These are phyloP conservation scores for Dendroctonus valens DNA, from an alignment of 1,140 invertebrate species.

Conservation along the genomic window DNA sequence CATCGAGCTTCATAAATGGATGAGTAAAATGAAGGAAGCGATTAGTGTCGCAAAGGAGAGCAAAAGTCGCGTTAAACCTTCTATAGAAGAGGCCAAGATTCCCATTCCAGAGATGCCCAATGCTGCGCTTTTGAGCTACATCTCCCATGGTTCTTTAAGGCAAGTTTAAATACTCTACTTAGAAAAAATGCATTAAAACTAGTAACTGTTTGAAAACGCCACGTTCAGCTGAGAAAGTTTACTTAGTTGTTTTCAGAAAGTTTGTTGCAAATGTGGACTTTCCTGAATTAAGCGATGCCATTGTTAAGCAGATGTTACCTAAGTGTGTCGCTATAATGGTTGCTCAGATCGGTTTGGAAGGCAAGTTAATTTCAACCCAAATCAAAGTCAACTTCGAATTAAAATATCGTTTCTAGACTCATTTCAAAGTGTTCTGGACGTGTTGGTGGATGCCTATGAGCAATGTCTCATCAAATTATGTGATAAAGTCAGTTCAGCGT, in stretches of 20 bases:
- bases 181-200: not conserved
- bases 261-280: slow-evolving; percentile 31
- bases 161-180: not conserved
- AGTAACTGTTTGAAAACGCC: not conserved
- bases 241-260: not conserved
- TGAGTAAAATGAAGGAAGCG: slow-evolving; percentile 43
- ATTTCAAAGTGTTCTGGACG: slow-evolving; percentile 43
- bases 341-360: slow-evolving; percentile 47
- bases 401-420: slow-evolving; percentile 38
- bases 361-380: slow-evolving; percentile 13
- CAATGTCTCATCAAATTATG: slow-evolving; percentile 44
- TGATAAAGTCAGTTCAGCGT: slow-evolving; percentile 36
- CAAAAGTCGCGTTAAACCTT: slow-evolving; percentile 39
- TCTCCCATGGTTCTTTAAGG: no score
- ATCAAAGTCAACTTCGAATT: slow-evolving; percentile 2
- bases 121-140: not conserved
- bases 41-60: slow-evolving; percentile 42
- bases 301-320: slow-evolving; percentile 41
- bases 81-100: slow-evolving; percentile 37
- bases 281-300: slow-evolving; percentile 40
- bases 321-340: slow-evolving; percentile 42
- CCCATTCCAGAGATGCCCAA: slow-evolving; percentile 42
- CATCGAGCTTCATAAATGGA: slow-evolving; percentile 47
- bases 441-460: slow-evolving; percentile 44
- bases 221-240: not conserved